Base-by-base conservation (phyloP, 2,888 invertebrate genomes). In the Philaethria dido region DNA sequence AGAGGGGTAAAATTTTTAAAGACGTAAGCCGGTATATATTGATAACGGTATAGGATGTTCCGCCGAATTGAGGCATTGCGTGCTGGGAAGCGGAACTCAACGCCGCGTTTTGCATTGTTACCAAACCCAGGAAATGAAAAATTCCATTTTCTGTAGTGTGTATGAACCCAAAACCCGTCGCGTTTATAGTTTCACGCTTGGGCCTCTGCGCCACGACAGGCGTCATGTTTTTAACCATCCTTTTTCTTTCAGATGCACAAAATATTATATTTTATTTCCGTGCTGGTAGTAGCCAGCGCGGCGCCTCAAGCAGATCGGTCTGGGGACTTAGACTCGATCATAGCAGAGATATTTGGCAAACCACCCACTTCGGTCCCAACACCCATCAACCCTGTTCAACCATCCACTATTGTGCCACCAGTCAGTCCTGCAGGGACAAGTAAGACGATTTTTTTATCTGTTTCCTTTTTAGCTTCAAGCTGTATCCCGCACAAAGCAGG, bases 271-370 rank as follows among this genome's bases (percentile, higher is more conserved):
- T 42, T 22, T 16, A 20, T 63, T n/a, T 42, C 18, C 8, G 33
- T 59, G 2, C 42, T 64, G 36, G 66, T 69, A 20, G 48, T 69
- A 45, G 65, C 60, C 9, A 29, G 36, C 20, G 55, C 68, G 16
- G 69, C 70, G 29, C 76, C 77, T 3, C 83, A 85, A 44, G 64
- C 72, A 59, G 73, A 65, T 36, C 69, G 65, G 0, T 69, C 73
- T 20, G 88, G 87, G 0, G 88, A 89, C 70, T 72, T 92, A 48
- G 87, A 89, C 50, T 77, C 84, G 0, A 76, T 91, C 20, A 83
- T 91, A 29, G 75, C 76, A 1, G 76, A 85, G 68, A 88, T 92
- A 66, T 90, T 89, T 72, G 85, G 84, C 0, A 78, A 77, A 0
- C 80, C 83, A 11, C 20, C 22, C 4, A 42, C 39, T 4, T 42